A percentile compares a stretch with the other conserved stretches of the same genome.
Evolutionary conservation across 2,113 vertebrate genomes (phyloP).

Genomic region (Pantherophis guttatus): DNA sequence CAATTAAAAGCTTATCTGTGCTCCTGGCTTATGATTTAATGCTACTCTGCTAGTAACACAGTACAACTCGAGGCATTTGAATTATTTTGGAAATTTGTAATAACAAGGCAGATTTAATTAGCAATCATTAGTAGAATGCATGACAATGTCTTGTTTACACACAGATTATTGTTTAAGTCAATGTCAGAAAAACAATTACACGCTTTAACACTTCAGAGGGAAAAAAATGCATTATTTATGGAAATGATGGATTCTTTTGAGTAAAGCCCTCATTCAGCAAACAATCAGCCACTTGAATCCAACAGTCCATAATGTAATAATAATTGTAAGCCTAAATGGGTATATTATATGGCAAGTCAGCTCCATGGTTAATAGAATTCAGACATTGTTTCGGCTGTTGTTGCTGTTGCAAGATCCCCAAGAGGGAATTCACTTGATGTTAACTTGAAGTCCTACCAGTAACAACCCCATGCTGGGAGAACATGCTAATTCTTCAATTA

Average conservation of each 20-base stretch:
- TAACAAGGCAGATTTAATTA: slow-evolving; percentile 58
- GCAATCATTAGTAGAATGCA: slow-evolving; percentile 46
- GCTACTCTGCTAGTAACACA: slow-evolving; percentile 37
- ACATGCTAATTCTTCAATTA: slow-evolving; percentile 44
- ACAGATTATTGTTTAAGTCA: slow-evolving; percentile 55
- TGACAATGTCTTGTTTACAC: slow-evolving; percentile 57
- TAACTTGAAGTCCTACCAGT: slow-evolving; percentile 8
- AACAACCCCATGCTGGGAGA: slow-evolving; percentile 21
- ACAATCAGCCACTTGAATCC: slow-evolving; percentile 37
- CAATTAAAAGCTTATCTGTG: slow-evolving; percentile 58
- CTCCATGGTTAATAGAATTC: slow-evolving; percentile 1
- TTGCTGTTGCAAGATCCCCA: not conserved
- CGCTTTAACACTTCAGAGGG: slow-evolving; percentile 38
- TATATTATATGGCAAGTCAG: not conserved
- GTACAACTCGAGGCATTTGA: slow-evolving; percentile 26
- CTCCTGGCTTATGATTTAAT: slow-evolving; percentile 32
- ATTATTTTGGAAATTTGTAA: slow-evolving; percentile 47
- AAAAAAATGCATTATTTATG: slow-evolving; percentile 35
- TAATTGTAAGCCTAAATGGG: slow-evolving; percentile 30
- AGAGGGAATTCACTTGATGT: slow-evolving; percentile 28
- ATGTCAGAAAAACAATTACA: slow-evolving; percentile 61
- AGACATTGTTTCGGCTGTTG: not conserved
- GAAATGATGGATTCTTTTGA: slow-evolving; percentile 35
- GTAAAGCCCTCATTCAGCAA: slow-evolving; percentile 57
- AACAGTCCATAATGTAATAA: slow-evolving; percentile 18